Percentiles rank a stretch among this genome's conserved stretches.
Conservation (phyloP, 1,140 invertebrate species). For the Leptopilina boulardi region DNA sequence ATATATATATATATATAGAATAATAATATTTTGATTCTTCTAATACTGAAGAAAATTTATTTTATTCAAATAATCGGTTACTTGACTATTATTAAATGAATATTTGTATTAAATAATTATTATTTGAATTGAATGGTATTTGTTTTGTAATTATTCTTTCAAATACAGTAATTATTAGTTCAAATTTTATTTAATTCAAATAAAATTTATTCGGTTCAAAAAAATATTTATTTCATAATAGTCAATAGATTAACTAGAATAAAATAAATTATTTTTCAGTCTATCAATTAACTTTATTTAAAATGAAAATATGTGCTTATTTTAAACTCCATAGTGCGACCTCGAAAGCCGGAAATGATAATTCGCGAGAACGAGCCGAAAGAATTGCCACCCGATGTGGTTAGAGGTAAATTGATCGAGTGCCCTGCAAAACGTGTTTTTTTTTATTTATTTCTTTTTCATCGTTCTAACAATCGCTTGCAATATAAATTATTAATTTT, state of each 20-base stretch:
- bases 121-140: no score
- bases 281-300: neutral
- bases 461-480: constrained; percentile 12
- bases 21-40: neutral
- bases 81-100: neutral
- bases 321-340: constrained; percentile 74
- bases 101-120: no score
- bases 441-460: constrained; percentile 4
- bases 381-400: constrained; percentile 92
- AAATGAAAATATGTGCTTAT: constrained; percentile 19
- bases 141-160: no score
- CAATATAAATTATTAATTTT: neutral
- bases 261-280: no score
- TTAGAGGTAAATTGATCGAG: constrained; percentile 83
- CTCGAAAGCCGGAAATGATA: constrained; percentile 90
- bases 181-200: no score
- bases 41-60: no score
- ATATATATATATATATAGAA: neutral
- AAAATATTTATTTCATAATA: no score
- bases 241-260: no score
- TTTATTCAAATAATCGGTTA: no score
- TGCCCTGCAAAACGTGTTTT: constrained; percentile 35
- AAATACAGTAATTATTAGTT: no score
- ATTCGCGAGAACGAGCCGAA: constrained; percentile 93
- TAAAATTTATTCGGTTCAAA: no score